A percentile compares a stretch with the other conserved stretches of the same genome.
Conservation (phyloP, 1,140 invertebrate species). For the Melanaphis sacchari region DNA sequence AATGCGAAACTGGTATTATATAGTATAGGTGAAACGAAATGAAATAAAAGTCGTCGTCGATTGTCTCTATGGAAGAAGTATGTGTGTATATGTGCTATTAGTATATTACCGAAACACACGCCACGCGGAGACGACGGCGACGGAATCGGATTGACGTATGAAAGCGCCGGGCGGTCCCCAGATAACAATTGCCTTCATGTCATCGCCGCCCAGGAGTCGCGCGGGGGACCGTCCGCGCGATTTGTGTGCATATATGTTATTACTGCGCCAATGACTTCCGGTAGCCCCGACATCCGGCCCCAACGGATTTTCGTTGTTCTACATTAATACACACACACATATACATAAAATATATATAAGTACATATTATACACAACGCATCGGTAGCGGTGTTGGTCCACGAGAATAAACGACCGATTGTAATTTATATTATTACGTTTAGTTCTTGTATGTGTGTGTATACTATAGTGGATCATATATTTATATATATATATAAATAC, state of each 20-base stretch:
- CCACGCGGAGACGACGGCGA: not conserved
- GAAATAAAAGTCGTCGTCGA: not conserved
- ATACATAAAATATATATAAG: not conserved
- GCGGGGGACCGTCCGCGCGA: conserved; percentile 34
- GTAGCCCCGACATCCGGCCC: conserved; percentile 52
- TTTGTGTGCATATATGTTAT: conserved; percentile 36
- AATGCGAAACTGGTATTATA: conserved; percentile 6
- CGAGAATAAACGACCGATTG: not conserved
- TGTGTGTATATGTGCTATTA: not conserved
- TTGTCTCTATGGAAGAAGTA: conserved; percentile 21
- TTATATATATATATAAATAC: too few species aligned
- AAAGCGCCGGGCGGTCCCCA: conserved; percentile 56
- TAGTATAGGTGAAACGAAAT: not conserved
- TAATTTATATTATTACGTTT: conserved; percentile 19
- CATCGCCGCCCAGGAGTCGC: conserved; percentile 53
- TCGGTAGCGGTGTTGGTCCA: not conserved
- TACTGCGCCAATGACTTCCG: conserved; percentile 53
- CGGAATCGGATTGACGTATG: conserved; percentile 56
- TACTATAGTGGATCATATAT: not conserved
- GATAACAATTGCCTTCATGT: conserved; percentile 55
- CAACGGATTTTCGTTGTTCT: conserved; percentile 56
- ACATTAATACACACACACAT: not conserved
- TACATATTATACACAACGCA: not conserved
- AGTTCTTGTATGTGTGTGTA: not conserved
- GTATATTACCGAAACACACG: not conserved